Evolutionary conservation across 2,888 invertebrate species (phyloP).

Genomic region (Sphinx pinastri): DNA sequence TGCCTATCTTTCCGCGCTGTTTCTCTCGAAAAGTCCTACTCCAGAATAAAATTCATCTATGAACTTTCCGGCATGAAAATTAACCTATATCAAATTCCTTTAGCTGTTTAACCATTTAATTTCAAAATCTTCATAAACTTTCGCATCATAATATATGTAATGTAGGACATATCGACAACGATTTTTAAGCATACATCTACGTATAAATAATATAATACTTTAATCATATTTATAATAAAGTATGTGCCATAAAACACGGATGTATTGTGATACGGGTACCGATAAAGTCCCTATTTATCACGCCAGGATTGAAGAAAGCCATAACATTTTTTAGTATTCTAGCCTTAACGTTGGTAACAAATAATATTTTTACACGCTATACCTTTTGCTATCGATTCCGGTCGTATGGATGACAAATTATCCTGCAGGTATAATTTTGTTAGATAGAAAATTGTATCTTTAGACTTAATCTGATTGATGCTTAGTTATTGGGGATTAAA

Average conservation of each 20-base stretch:
- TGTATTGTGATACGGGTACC: neutral
- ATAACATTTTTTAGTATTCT: slow-evolving; percentile 20
- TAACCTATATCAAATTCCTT: too few species aligned
- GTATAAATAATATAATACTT: neutral
- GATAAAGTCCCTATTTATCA: slow-evolving; percentile 18
- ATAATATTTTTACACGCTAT: slow-evolving; percentile 21
- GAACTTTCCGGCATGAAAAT: too few species aligned
- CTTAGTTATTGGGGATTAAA: neutral
- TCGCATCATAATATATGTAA: too few species aligned
- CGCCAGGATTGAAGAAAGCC: slow-evolving; percentile 6
- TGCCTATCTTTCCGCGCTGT: too few species aligned
- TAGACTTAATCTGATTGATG: slow-evolving; percentile 1
- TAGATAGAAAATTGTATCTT: slow-evolving; percentile 1
- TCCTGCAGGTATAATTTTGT: slow-evolving; percentile 11
- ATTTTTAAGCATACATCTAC: neutral
- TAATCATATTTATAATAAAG: neutral
- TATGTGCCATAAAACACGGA: neutral
- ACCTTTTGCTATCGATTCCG: slow-evolving; percentile 23
- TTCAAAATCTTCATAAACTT: too few species aligned
- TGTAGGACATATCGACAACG: too few species aligned
- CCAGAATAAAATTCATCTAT: too few species aligned
- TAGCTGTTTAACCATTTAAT: too few species aligned
- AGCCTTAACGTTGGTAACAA: slow-evolving; percentile 14
- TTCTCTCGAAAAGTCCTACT: too few species aligned
- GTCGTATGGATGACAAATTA: slow-evolving; percentile 15